Conservation (phyloP, 2,113 vertebrate species). For the Boulengeromyrus knoepffleri region DNA sequence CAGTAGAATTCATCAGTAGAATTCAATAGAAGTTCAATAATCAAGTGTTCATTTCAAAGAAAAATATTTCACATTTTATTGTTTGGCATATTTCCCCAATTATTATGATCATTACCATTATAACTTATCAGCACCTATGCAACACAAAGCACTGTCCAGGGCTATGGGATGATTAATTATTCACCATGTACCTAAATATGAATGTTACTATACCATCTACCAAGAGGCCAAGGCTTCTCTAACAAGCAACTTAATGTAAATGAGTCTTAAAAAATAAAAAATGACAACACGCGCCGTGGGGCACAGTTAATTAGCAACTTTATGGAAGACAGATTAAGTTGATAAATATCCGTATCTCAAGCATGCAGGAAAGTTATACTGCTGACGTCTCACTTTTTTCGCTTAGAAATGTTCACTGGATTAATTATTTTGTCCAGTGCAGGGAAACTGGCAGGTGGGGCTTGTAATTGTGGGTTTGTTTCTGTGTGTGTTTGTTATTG, state of each 20-base stretch:
- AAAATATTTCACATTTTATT: not conserved
- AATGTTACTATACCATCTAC: not conserved
- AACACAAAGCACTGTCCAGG: not conserved
- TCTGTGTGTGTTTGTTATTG: not conserved
- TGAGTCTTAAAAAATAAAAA: not conserved
- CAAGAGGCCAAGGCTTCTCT: not conserved
- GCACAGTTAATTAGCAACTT: not conserved
- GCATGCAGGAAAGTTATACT: not conserved
- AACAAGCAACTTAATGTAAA: not conserved
- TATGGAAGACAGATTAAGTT: not conserved
- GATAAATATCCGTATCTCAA: not conserved
- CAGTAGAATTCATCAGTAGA: no score
- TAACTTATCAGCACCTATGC: not conserved
- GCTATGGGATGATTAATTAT: not conserved
- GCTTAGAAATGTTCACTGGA: not conserved
- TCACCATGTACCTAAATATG: not conserved
- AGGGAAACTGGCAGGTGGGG: not conserved
- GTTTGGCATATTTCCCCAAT: not conserved
- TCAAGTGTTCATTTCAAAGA: not conserved
- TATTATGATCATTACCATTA: not conserved
- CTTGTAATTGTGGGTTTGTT: not conserved
- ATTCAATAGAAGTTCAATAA: not conserved
- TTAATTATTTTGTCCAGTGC: not conserved
- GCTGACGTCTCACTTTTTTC: not conserved
- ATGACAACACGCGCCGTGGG: not conserved